These are phyloP conservation scores for Oeneis ivallda DNA, from an alignment of 2,888 invertebrate species.

Conservation along the genomic window DNA sequence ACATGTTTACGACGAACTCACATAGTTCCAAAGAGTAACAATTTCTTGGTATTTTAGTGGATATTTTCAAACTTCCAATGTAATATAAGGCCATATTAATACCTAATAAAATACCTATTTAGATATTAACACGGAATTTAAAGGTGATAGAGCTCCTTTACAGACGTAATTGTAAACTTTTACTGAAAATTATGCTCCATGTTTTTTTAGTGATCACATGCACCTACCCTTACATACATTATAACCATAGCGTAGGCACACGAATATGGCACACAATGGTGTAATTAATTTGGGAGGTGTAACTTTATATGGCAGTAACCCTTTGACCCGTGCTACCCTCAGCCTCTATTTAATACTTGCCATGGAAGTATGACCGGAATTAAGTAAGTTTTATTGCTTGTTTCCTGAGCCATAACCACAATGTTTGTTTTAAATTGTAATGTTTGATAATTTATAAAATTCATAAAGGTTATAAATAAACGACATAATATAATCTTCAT, in stretches of 20 bases:
- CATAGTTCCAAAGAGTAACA: conserved; percentile 52
- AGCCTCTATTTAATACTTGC: conserved; percentile 34
- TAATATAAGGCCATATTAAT: not conserved
- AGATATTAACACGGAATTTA: too few relatives aligned
- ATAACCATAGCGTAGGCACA: not conserved
- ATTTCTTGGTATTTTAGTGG: conserved; percentile 13
- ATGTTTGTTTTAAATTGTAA: conserved; percentile 4
- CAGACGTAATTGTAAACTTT: too few relatives aligned
- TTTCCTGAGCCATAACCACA: conserved; percentile 17
- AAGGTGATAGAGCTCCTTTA: too few relatives aligned
- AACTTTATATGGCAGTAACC: conserved; percentile 32
- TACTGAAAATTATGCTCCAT: too few relatives aligned
- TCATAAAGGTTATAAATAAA: too few relatives aligned
- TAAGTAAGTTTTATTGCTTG: conserved; percentile 31
- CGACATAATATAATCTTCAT: too few relatives aligned
- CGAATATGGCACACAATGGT: conserved; percentile 25
- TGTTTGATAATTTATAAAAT: not conserved
- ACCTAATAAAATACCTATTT: too few relatives aligned
- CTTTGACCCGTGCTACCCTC: conserved; percentile 34
- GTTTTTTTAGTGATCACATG: not conserved
- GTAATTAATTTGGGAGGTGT: conserved; percentile 34
- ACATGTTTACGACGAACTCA: conserved; percentile 73
- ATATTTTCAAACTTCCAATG: conserved; percentile 9
- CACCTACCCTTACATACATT: not conserved
- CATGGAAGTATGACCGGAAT: conserved; percentile 32